phyloP scores from a whole-genome alignment of 2,888 invertebrate genomes.

The Unio pictorum region DNA sequence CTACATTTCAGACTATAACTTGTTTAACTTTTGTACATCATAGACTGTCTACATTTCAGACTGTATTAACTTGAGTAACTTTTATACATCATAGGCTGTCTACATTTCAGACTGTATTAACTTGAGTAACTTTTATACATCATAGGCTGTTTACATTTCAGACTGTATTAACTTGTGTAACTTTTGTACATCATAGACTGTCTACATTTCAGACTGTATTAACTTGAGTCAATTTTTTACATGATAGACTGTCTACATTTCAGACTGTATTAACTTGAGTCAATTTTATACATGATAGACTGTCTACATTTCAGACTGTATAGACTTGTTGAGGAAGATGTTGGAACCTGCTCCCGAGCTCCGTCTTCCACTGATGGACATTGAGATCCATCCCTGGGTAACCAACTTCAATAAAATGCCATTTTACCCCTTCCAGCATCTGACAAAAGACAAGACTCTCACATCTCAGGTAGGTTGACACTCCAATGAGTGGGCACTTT shows the following conservation, averaged over 20 bases:
- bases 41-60: too few species aligned
- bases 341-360: conserved; percentile 67
- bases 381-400: conserved; percentile 68
- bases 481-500: too few species aligned
- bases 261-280: too few species aligned
- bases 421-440: conserved; percentile 64
- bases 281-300: not conserved
- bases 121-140: not conserved
- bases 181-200: not conserved
- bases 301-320: conserved; percentile 59
- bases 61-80: too few species aligned
- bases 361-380: conserved; percentile 67
- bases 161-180: conserved; percentile 63
- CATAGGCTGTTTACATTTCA: conserved; percentile 29
- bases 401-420: conserved; percentile 63
- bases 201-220: too few species aligned
- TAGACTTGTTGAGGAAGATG: conserved; percentile 67
- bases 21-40: conserved; percentile 18
- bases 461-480: conserved; percentile 58
- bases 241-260: too few species aligned
- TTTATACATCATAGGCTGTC: too few species aligned
- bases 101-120: too few species aligned
- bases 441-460: conserved; percentile 63
- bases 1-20: conserved; percentile 63
- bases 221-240: too few species aligned